phyloP scores from a whole-genome alignment of 1,140 invertebrate species.

The Drosophila kanapiae region DNA sequence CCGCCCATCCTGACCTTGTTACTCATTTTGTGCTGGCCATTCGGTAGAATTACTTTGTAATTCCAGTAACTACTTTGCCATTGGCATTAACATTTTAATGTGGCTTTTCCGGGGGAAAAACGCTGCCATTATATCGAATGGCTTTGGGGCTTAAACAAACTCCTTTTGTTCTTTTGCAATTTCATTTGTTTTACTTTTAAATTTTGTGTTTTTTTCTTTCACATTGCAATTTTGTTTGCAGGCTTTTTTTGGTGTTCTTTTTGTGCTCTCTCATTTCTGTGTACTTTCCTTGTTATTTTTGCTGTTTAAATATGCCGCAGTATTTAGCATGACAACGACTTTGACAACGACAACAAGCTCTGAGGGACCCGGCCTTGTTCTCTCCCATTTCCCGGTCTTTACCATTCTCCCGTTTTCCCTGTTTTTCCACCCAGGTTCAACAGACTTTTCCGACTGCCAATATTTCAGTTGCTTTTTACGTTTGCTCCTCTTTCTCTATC shows the following conservation, averaged over 20 bases:
- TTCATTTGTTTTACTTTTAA: constrained; percentile 61
- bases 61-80: constrained; percentile 59
- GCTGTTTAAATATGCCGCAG: constrained; percentile 75
- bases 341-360: constrained; percentile 57
- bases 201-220: constrained; percentile 9
- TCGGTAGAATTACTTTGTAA: constrained; percentile 22
- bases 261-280: constrained; percentile 42
- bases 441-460: constrained; percentile 69
- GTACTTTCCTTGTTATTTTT: constrained; percentile 61
- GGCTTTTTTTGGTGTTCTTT: constrained; percentile 19
- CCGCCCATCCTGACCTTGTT: constrained; percentile 8
- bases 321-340: constrained; percentile 81
- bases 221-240: constrained; percentile 16
- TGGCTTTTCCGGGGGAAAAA: constrained; percentile 14
- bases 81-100: constrained; percentile 78
- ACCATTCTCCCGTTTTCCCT: constrained; percentile 20
- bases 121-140: neutral
- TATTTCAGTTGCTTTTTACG: constrained; percentile 70
- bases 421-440: constrained; percentile 56
- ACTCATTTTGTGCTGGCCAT: constrained; percentile 23
- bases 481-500: constrained; percentile 33
- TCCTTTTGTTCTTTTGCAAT: constrained; percentile 68
- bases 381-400: neutral
- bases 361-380: constrained; percentile 10
- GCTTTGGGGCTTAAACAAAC: constrained; percentile 39